Base-by-base conservation (phyloP, 2,113 vertebrate species). In the Mus musculus region DNA sequence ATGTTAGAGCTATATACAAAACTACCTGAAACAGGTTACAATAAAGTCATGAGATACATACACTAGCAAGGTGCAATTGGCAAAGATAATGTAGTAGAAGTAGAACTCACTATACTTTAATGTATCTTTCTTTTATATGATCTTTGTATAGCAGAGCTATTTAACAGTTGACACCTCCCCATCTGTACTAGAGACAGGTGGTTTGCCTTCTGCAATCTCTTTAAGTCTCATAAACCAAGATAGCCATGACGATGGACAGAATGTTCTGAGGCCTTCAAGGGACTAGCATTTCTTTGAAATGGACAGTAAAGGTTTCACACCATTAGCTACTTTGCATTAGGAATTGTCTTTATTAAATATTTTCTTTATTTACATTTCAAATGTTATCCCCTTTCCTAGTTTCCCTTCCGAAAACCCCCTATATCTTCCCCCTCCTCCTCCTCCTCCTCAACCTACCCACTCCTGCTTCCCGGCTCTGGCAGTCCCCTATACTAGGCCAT, bases 141-240 rank as follows among this genome's bases (percentile, higher is more conserved):
- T 26, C 52, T 92, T 95, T 92, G 54, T 88, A 24, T 67, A 65
- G 24, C 39, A 3, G 0, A 84, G 56, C 10, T 90, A 72, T 89
- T 91, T 90, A 87, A 69, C 92, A 93, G 3, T 20, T 72, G 42
- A 19, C 12, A 90, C 3, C 13, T 63, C 84, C 71, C 63, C 89
- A 95, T 9, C 30, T 56, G 6, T 30, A 54, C 36, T 49, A 39
- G 33, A 85, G 33, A 96, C 80, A 88, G 42, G 16, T 72, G 61
- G 19, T 67, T 89, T 97, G 76, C 85, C 67, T 90, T 81, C 39
- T 52, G 52, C 88, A 73, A 88, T 16, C 78, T 90, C 26, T 7
- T 87, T 17, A 81, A 88, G 63, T 95, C 22, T 95, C 22, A 67
- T 77, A 95, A 96, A 88, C 42, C 39, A 94, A 93, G 52, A 88